A percentile compares a stretch with the other conserved stretches of the same genome.
Conservation (phyloP, 2,797 vertebrate species). For the Labroides dimidiatus region DNA sequence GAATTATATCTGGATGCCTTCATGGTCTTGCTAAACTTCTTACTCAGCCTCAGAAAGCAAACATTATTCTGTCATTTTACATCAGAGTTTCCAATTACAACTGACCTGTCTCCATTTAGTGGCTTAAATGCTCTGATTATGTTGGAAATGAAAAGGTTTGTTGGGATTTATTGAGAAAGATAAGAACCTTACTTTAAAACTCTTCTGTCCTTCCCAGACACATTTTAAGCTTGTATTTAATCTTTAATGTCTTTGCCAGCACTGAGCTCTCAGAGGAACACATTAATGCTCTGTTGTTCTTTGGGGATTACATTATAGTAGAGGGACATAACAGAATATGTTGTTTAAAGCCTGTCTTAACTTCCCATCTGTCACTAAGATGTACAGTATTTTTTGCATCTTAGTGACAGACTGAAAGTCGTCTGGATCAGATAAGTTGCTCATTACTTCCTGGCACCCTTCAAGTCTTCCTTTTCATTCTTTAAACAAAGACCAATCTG, state of each 20-base stretch:
- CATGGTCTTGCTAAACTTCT: background rate
- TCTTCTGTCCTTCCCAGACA: background rate
- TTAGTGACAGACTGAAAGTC: conserved; percentile 3
- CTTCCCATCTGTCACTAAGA: too few relatives aligned
- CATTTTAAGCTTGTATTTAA: conserved; percentile 11
- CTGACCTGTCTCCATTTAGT: background rate
- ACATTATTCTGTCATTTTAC: background rate
- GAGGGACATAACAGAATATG: background rate
- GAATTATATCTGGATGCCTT: background rate
- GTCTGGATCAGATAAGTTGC: background rate
- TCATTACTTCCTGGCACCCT: background rate
- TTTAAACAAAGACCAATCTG: background rate
- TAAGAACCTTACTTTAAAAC: conserved; percentile 21
- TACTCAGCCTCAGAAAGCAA: background rate
- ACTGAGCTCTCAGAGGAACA: conserved; percentile 15
- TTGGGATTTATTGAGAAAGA: conserved; percentile 28
- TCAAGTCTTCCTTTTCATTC: background rate
- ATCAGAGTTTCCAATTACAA: background rate
- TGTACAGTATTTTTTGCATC: background rate
- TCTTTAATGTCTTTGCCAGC: conserved; percentile 23
- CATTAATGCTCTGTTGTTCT: conserved; percentile 8
- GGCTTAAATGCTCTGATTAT: conserved; percentile 1
- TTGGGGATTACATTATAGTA: conserved; percentile 14
- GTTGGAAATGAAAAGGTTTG: conserved; percentile 8
- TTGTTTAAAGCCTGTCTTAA: background rate